Evolutionary conservation across 2,888 invertebrate species (phyloP).

Genomic region (Plusia festucae): DNA sequence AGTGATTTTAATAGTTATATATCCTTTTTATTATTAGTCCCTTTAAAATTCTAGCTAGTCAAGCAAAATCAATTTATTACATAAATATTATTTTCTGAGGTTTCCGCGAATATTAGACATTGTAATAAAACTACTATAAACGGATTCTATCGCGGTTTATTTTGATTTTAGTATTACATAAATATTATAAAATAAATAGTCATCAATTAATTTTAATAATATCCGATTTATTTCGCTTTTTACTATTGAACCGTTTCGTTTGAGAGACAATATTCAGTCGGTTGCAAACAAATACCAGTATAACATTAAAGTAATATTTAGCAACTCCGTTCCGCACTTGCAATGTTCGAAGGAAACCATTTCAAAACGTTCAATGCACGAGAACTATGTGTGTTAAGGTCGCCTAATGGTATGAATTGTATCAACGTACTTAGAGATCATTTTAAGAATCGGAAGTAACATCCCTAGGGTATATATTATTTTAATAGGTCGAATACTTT

Average conservation of each 20-base stretch:
- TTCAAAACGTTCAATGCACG: constrained; percentile 53
- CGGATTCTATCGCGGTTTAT: too few species aligned
- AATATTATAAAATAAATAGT: too few species aligned
- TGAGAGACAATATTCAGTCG: not conserved
- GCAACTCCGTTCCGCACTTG: constrained; percentile 61
- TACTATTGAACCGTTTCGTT: not conserved
- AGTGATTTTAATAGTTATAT: too few species aligned
- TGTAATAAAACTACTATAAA: too few species aligned
- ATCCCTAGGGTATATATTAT: not conserved
- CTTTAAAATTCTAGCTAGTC: too few species aligned
- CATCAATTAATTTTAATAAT: not conserved
- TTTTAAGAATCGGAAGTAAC: not conserved
- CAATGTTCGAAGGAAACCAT: constrained; percentile 56
- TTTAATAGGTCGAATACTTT: too few species aligned
- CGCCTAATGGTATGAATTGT: constrained; percentile 13
- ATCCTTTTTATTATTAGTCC: too few species aligned
- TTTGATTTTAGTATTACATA: too few species aligned
- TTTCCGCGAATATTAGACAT: too few species aligned
- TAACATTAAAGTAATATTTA: constrained; percentile 39
- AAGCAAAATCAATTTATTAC: too few species aligned
- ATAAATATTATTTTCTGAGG: too few species aligned
- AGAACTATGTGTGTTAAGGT: constrained; percentile 46
- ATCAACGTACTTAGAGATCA: constrained; percentile 13
- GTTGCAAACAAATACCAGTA: constrained; percentile 25
- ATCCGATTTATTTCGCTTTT: too few species aligned